Evolutionary conservation across 2,797 vertebrate species (phyloP).

Genomic region (Falco novaeseelandiae): DNA sequence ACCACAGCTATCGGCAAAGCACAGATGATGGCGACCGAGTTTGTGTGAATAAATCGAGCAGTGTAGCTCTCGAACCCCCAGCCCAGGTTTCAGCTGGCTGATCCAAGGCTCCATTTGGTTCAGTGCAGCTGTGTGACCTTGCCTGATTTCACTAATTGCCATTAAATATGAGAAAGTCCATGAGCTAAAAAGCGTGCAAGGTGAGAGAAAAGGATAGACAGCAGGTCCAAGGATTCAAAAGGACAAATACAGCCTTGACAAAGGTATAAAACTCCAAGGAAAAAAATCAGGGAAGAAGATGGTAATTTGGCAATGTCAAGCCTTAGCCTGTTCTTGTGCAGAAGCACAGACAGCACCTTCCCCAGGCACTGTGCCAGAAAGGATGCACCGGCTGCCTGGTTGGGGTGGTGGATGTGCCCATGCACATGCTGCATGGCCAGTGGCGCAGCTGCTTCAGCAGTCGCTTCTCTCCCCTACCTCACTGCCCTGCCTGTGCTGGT

Average conservation of each 20-base stretch:
- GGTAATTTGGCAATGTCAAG: not conserved
- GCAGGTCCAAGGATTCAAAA: not conserved
- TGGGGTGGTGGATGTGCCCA: no score
- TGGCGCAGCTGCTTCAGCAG: not conserved
- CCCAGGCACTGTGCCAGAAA: not conserved
- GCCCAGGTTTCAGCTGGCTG: not conserved
- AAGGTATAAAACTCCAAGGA: not conserved
- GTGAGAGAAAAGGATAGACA: not conserved
- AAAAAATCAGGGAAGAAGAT: not conserved
- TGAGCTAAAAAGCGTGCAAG: not conserved
- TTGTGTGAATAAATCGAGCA: not conserved
- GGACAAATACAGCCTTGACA: not conserved
- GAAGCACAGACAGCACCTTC: not conserved
- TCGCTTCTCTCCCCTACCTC: rapidly evolving
- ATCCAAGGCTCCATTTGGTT: not conserved
- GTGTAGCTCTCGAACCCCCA: not conserved
- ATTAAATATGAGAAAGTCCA: not conserved
- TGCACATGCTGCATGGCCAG: rapidly evolving
- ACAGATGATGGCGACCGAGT: not conserved
- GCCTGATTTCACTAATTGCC: not conserved
- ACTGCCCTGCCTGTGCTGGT: not conserved
- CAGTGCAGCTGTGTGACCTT: not conserved
- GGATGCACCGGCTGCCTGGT: rapidly evolving
- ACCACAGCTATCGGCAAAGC: not conserved
- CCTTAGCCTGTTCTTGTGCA: not conserved